Base-by-base conservation (phyloP, 2,888 invertebrate genomes). In the Rambutsinella grinnellia region DNA sequence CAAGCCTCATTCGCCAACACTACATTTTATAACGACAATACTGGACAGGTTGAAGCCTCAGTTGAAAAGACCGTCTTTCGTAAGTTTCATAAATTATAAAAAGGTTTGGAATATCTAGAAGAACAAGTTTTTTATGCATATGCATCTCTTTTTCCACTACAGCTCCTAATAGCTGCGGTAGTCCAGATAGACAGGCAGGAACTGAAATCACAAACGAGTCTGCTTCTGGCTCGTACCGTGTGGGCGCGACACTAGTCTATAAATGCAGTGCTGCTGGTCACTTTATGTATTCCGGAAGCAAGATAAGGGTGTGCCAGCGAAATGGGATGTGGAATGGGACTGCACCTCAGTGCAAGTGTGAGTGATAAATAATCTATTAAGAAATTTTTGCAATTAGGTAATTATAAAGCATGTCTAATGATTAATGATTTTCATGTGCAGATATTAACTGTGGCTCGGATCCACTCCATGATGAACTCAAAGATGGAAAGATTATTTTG, bases 291-390 rank as follows among this genome's bases (percentile, higher is more conserved):
- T 54, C 62, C 10, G 83, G 83, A 26, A 71, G 79, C 53, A 54
- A 77, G 3, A 66, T 78, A 10, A 72, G 81, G 51, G 80, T 69
- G 17, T 83, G 83, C 68, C 78, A 76, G 21, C 62, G 71, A 8
- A 79, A 91, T 84, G 96, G 96, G 1, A 92, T 93, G 85, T 96
- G 96, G 96, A 93, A 92, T 46, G 94, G 93, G 1, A 85, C 87
- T 0, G 92, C 95, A 0, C 95, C 96, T 0, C 90, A 91, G 69
- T 96, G 96, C 86, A 93, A 93, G 91, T 95, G 95, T 95, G 89
- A 90, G 91, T 85, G 66, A 28, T 36, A 36, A 36, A 36, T 8
- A 56, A 63, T 17, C 24, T 19, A n/a, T 54, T 5, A 26, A 3
- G 8, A 56, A 51, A 13, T n/a, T 54, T 27, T 46, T n/a, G 27